phyloP scores from a whole-genome alignment of 2,113 vertebrate genomes.

The Colossoma macropomum region DNA sequence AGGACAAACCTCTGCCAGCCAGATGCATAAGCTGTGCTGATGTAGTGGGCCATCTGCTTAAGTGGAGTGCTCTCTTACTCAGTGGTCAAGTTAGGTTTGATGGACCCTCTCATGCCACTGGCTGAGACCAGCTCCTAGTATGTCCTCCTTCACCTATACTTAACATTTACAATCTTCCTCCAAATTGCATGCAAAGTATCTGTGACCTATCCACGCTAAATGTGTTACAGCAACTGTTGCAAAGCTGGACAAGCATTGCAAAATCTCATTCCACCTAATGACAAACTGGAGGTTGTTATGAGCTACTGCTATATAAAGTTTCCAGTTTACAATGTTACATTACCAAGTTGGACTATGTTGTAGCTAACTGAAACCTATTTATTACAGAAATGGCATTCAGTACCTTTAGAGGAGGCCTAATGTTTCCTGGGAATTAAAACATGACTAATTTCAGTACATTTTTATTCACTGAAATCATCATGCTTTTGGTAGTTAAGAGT shows the following conservation, averaged over 20 bases:
- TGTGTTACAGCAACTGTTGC: not conserved
- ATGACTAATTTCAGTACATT: too few relatives aligned
- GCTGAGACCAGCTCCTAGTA: too few relatives aligned
- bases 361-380: too few relatives aligned
- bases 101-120: not conserved
- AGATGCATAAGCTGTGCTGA: conserved; percentile 25
- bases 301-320: not conserved
- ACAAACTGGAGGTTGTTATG: not conserved
- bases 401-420: too few relatives aligned
- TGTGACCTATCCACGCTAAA: too few relatives aligned
- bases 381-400: too few relatives aligned
- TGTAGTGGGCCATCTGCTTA: conserved; percentile 17
- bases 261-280: not conserved
- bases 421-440: too few relatives aligned
- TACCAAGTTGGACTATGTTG: too few relatives aligned
- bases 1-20: conserved; percentile 41
- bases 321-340: too few relatives aligned
- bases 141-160: too few relatives aligned
- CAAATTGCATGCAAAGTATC: not conserved
- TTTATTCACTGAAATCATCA: too few relatives aligned
- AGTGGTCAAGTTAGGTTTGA: not conserved
- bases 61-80: not conserved
- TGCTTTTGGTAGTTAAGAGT: too few relatives aligned
- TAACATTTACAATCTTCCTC: not conserved
- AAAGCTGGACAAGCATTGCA: not conserved